These are phyloP conservation scores for Irena cyanogastra DNA, from an alignment of 2,113 vertebrate genomes.

Conservation along the genomic window DNA sequence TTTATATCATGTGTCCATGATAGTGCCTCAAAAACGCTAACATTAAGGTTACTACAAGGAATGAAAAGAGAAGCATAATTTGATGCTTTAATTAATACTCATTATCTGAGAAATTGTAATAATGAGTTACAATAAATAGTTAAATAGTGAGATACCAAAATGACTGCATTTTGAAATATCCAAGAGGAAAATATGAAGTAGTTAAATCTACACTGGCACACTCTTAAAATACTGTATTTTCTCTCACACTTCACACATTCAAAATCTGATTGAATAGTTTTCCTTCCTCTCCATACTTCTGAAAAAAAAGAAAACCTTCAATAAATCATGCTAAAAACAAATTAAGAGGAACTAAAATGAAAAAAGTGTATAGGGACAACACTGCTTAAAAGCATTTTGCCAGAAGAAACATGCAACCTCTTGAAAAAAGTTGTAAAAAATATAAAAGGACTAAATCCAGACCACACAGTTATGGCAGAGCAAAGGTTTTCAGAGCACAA, in stretches of 20 bases:
- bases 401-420: not conserved
- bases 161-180: not conserved
- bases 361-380: rapidly evolving
- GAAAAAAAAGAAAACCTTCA: not conserved
- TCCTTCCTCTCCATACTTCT: not conserved
- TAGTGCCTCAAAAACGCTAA: not conserved
- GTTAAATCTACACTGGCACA: not conserved
- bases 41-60: not conserved
- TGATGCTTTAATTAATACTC: not conserved
- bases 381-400: not conserved
- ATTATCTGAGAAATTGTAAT: not conserved
- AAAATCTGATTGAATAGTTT: not conserved
- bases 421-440: not conserved
- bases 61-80: not conserved
- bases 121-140: not conserved
- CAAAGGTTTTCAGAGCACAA: not conserved
- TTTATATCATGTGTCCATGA: not conserved
- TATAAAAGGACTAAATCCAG: not conserved
- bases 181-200: not conserved
- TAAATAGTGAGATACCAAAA: not conserved
- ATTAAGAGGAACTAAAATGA: not conserved
- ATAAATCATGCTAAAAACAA: not conserved
- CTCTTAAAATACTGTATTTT: not conserved
- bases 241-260: not conserved
- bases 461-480: rapidly evolving